Conservation (phyloP, 2,797 vertebrate species). For the Galago senegalensis region DNA sequence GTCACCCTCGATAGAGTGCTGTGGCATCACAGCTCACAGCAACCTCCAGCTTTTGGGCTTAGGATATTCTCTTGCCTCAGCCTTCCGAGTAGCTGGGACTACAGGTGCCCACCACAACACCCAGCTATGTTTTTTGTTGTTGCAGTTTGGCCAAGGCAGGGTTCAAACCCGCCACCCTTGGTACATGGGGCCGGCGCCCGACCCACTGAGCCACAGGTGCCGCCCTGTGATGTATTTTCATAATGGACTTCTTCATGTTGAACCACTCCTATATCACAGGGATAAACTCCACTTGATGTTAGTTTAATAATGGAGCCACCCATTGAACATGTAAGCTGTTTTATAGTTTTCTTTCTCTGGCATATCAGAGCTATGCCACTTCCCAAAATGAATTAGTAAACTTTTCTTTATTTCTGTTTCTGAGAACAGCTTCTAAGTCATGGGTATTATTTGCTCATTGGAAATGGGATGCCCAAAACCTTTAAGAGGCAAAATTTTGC, state of each 20-base stretch:
- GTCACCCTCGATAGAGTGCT: too few relatives aligned
- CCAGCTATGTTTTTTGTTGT: too few relatives aligned
- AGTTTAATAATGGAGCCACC: background rate
- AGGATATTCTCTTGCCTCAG: too few relatives aligned
- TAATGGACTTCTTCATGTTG: background rate
- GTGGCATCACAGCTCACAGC: too few relatives aligned
- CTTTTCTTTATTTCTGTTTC: background rate
- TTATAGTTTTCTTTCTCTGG: background rate
- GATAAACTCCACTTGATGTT: background rate
- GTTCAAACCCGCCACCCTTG: too few relatives aligned
- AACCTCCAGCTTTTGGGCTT: too few relatives aligned
- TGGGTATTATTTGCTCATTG: background rate
- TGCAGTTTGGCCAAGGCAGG: too few relatives aligned
- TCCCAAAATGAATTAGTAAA: background rate
- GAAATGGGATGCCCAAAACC: background rate
- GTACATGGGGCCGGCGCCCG: too few relatives aligned
- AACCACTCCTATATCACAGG: background rate
- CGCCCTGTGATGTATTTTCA: too few relatives aligned
- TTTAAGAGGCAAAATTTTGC: background rate
- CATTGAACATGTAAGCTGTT: background rate
- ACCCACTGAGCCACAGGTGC: too few relatives aligned
- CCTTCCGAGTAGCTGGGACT: too few relatives aligned
- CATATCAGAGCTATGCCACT: background rate
- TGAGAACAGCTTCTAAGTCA: background rate
- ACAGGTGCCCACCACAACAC: too few relatives aligned